These are phyloP conservation scores for Drosophila teissieri DNA, from an alignment of 1,140 invertebrate species.

Conservation along the genomic window DNA sequence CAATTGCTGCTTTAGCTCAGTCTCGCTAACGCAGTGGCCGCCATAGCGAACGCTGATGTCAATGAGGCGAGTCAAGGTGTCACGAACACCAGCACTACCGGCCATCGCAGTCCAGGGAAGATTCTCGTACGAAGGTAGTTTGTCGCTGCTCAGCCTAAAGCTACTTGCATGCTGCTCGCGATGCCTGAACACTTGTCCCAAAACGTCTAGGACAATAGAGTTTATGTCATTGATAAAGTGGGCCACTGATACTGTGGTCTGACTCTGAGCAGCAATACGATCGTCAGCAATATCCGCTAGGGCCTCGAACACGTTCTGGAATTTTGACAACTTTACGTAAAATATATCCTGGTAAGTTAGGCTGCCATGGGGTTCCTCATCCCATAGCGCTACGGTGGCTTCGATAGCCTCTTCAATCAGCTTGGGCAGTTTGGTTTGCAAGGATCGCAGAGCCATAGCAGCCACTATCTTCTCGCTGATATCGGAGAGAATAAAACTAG, in stretches of 20 bases:
- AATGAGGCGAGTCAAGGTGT: slow-evolving; percentile 84
- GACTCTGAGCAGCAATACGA: slow-evolving; percentile 85
- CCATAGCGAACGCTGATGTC: slow-evolving; percentile 87
- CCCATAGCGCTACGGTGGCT: slow-evolving; percentile 85
- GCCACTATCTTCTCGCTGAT: slow-evolving; percentile 92
- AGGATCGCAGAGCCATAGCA: slow-evolving; percentile 86
- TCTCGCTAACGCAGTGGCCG: slow-evolving; percentile 86
- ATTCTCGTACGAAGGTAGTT: slow-evolving; percentile 85
- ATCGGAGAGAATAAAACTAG: slow-evolving; percentile 89
- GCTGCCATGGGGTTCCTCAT: slow-evolving; percentile 85
- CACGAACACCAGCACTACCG: slow-evolving; percentile 86
- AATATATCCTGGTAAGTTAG: slow-evolving; percentile 90
- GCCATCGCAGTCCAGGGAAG: slow-evolving; percentile 88
- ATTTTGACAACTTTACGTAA: slow-evolving; percentile 88
- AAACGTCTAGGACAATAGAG: slow-evolving; percentile 85
- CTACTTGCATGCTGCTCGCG: slow-evolving; percentile 86
- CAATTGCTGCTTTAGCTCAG: slow-evolving; percentile 86
- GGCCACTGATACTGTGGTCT: slow-evolving; percentile 85
- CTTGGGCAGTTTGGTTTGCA: slow-evolving; percentile 66
- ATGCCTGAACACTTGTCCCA: slow-evolving; percentile 87
- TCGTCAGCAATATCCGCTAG: slow-evolving; percentile 86
- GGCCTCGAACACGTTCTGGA: slow-evolving; percentile 86
- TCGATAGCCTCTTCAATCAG: slow-evolving; percentile 86
- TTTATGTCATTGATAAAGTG: slow-evolving; percentile 87
- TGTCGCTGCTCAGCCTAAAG: slow-evolving; percentile 79